Base-by-base conservation (phyloP, 2,888 invertebrate species). In the Drosophila algonquin region DNA sequence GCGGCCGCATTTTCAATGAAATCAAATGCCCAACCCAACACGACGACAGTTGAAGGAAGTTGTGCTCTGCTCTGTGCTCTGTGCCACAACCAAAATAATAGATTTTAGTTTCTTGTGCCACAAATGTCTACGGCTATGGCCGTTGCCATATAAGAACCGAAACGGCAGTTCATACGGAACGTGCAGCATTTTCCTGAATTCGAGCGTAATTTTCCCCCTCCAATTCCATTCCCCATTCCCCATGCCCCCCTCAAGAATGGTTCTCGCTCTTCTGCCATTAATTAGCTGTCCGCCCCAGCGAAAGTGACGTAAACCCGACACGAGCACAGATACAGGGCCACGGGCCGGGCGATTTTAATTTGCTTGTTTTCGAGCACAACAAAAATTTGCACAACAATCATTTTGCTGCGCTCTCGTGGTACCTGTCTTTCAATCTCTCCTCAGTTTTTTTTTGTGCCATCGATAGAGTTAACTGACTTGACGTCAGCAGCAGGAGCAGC, bases 1-100 rank as follows among this genome's bases (percentile, higher is more conserved):
- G 85, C 75, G 73, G 71, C 76, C 76, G 79, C 77, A 75, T 77
- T 89, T 89, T 83, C 79, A 81, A 87, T 83, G 87, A 86, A 89
- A 87, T 84, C 76, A 84, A 62, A 72, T 72, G 59, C 68, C 55
- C 55, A 40, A 48, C n/a, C n/a, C 55, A 40, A 48, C 44, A 32
- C 53, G 51, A 27, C 51, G 51, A 60, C 63, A 64, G 63, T 71
- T 50, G 64, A 77, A 86, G 80, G 80, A 86, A 83, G 78, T 79
- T 55, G 51, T 35, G 14, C 24, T 18, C 5, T 12, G 14, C 14
- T 32, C 16, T n/a, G 18, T n/a, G n/a, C n/a, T 27, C 27, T 30
- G 8, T 30, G 30, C 30, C 24, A 24, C 24, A 4, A 9, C 27
- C 27, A 61, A 73, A 55, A 55, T 73, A 70, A 63, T 63, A 70